A percentile compares a stretch with the other conserved stretches of the same genome.
These are phyloP conservation scores for Danaus chrysippus DNA, from an alignment of 2,888 invertebrate genomes.

Conservation along the genomic window DNA sequence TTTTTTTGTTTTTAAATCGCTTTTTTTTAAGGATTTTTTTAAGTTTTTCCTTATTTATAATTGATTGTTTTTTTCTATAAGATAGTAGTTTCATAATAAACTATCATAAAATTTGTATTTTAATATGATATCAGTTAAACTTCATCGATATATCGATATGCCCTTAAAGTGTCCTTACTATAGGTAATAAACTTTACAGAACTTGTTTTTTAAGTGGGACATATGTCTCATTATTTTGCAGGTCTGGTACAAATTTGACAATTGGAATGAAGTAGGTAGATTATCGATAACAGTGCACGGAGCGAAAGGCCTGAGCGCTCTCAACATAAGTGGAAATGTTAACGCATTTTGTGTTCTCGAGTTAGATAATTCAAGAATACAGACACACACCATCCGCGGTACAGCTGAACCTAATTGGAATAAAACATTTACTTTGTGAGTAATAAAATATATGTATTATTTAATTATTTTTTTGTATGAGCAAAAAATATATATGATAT, in stretches of 20 bases:
- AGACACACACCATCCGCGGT: conserved; percentile 60
- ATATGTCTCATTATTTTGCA: conserved; percentile 30
- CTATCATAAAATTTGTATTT: too few relatives aligned
- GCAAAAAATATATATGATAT: background rate
- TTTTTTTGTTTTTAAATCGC: too few relatives aligned
- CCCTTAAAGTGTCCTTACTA: background rate
- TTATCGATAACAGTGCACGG: conserved; percentile 62
- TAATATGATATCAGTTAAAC: too few relatives aligned
- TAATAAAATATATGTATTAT: conserved; percentile 19
- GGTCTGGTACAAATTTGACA: conserved; percentile 65
- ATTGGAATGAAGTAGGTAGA: conserved; percentile 64
- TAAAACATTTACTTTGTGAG: conserved; percentile 68
- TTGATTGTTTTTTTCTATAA: too few relatives aligned
- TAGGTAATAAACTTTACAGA: background rate
- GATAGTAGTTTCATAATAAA: too few relatives aligned
- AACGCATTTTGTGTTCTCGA: conserved; percentile 68
- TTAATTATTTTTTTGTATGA: background rate
- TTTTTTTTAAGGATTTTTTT: too few relatives aligned
- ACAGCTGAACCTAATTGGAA: conserved; percentile 64
- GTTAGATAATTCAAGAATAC: conserved; percentile 67
- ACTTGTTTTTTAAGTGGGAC: background rate
- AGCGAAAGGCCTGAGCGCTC: conserved; percentile 56
- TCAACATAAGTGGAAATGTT: conserved; percentile 57
- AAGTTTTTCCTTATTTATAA: too few relatives aligned
- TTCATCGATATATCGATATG: background rate